These are phyloP conservation scores for Caenorhabditis latens DNA, from an alignment of 1,140 invertebrate species.

Conservation along the genomic window DNA sequence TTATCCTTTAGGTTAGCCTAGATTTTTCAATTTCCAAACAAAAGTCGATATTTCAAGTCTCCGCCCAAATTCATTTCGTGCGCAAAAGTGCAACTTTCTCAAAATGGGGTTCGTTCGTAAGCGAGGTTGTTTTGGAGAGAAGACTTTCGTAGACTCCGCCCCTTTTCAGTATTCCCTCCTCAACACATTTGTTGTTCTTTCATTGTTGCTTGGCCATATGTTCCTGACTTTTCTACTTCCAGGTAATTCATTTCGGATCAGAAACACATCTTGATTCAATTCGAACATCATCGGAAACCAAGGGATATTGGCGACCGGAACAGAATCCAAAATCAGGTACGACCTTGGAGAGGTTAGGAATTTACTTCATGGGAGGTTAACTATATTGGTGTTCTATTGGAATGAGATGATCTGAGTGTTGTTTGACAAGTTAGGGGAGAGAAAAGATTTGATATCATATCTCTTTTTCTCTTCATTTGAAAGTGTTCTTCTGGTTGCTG, in stretches of 20 bases:
- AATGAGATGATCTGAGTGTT: not conserved
- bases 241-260: not conserved
- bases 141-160: not conserved
- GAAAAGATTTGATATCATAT: conserved; percentile 29
- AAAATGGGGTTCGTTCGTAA: not conserved
- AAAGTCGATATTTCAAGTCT: too few species aligned
- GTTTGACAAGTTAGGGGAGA: conserved; percentile 38
- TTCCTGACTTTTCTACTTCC: not conserved
- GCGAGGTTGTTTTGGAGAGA: not conserved
- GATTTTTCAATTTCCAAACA: too few species aligned
- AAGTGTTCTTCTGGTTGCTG: conserved; percentile 1
- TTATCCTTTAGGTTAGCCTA: too few species aligned
- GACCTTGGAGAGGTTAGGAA: conserved; percentile 14
- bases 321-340: conserved; percentile 2
- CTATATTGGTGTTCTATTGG: conserved; percentile 30
- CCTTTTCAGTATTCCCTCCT: not conserved
- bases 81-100: not conserved
- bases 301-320: not conserved
- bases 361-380: conserved; percentile 28
- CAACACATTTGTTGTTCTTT: not conserved
- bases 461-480: too few species aligned
- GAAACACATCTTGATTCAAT: too few species aligned
- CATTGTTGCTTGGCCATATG: not conserved
- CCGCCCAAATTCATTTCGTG: not conserved
- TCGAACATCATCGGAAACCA: not conserved